Percentiles rank a stretch among this genome's conserved stretches.
These are phyloP conservation scores for Eristalis tenax DNA, from an alignment of 2,888 invertebrate genomes.

Conservation along the genomic window DNA sequence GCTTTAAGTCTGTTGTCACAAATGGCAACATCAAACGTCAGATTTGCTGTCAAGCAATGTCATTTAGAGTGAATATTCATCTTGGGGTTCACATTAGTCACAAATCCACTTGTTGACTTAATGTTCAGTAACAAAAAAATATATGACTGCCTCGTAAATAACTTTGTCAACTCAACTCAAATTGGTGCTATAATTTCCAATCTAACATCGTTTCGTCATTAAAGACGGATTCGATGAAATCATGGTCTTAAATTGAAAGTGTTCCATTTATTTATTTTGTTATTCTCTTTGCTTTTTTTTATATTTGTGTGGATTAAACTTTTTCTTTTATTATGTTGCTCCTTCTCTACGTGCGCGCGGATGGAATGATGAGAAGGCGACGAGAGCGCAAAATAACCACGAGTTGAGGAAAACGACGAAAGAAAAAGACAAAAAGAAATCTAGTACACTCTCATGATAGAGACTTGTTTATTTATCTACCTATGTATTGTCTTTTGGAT, in stretches of 20 bases:
- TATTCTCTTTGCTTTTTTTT: slow-evolving; percentile 1
- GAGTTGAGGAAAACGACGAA: neutral
- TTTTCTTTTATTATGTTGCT: slow-evolving; percentile 7
- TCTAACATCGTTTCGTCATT: slow-evolving; percentile 49
- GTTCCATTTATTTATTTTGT: slow-evolving; percentile 1
- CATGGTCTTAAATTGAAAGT: slow-evolving; percentile 46
- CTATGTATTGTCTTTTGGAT: slow-evolving; percentile 1
- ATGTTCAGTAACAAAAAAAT: slow-evolving; percentile 24
- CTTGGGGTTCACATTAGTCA: neutral
- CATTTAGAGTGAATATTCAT: neutral
- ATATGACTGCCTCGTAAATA: slow-evolving; percentile 49
- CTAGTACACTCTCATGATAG: slow-evolving; percentile 12
- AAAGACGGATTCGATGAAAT: slow-evolving; percentile 57
- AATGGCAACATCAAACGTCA: neutral
- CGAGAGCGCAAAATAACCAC: neutral
- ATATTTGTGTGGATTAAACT: slow-evolving; percentile 10
- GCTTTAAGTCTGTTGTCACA: neutral
- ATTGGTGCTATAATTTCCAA: slow-evolving; percentile 42
- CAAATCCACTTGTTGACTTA: slow-evolving; percentile 50
- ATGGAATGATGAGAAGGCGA: neutral
- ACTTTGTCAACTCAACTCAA: slow-evolving; percentile 58
- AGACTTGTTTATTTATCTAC: slow-evolving; percentile 30
- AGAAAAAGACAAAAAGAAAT: neutral
- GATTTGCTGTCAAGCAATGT: neutral
- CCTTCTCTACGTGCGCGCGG: neutral